Conservation (phyloP, 64 coral and sea anemone genomes). For the Trachythela sp. region DNA sequence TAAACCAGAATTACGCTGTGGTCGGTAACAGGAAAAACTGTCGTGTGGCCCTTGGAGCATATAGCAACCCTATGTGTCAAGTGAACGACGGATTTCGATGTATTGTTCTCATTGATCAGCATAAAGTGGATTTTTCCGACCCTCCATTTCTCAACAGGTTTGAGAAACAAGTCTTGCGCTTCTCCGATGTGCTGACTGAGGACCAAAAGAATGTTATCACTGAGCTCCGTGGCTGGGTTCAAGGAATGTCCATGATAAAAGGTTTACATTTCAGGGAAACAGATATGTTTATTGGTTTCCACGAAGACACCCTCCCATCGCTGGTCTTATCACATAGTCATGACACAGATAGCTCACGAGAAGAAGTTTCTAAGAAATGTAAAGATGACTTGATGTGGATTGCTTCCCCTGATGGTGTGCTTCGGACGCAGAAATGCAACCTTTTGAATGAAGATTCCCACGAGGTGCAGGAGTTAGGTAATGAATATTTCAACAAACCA, state of each 20-base stretch:
- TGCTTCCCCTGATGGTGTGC: constrained; percentile 68
- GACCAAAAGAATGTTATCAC: constrained; percentile 40
- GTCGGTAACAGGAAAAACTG: constrained; percentile 90
- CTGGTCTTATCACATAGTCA: constrained; percentile 51
- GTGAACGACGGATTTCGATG: constrained; percentile 90
- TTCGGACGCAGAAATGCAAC: constrained; percentile 38
- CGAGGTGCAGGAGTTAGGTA: constrained; percentile 38
- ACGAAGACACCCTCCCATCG: constrained; percentile 72
- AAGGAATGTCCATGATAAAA: constrained; percentile 47
- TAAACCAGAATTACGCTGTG: constrained; percentile 93
- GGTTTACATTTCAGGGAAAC: constrained; percentile 47
- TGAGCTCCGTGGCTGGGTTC: constrained; percentile 37
- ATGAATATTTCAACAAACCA: constrained; percentile 62
- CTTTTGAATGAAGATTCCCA: constrained; percentile 1
- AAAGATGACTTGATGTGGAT: constrained; percentile 65
- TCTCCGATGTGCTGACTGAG: constrained; percentile 68
- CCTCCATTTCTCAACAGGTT: constrained; percentile 97
- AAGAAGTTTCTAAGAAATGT: constrained; percentile 52
- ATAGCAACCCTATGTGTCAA: constrained; percentile 93
- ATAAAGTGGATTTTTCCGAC: constrained; percentile 78
- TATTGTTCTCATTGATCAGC: constrained; percentile 82
- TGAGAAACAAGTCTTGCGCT: constrained; percentile 85
- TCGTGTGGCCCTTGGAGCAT: constrained; percentile 74
- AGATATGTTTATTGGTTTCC: constrained; percentile 81
- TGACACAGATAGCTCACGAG: not conserved